These are phyloP conservation scores for Drosophila mercatorum DNA, from an alignment of 2,888 invertebrate genomes.

Conservation along the genomic window DNA sequence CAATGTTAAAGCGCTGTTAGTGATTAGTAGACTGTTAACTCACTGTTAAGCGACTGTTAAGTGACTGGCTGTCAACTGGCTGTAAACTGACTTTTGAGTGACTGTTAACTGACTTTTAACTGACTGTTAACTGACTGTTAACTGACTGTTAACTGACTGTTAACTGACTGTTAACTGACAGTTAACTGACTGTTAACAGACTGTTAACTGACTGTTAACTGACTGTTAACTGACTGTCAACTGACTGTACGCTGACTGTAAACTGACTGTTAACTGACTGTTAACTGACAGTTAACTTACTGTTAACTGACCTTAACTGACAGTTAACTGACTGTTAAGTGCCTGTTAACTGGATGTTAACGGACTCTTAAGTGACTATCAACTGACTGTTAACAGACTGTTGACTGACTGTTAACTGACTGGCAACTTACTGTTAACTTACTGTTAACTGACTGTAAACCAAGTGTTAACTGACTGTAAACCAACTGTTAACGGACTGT, in stretches of 20 bases:
- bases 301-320: too few relatives aligned
- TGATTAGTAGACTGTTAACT: not conserved
- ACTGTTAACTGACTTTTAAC: too few relatives aligned
- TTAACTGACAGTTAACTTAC: too few relatives aligned
- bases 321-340: not conserved
- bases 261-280: not conserved
- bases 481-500: not conserved
- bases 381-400: not conserved
- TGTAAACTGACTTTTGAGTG: too few relatives aligned
- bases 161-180: not conserved
- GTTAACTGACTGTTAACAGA: too few relatives aligned
- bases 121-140: too few relatives aligned
- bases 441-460: not conserved
- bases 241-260: not conserved
- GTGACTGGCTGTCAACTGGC: too few relatives aligned
- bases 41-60: not conserved
- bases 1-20: not conserved
- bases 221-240: not conserved
- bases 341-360: too few relatives aligned
- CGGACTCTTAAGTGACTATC: not conserved
- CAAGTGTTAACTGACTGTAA: not conserved
- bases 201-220: too few relatives aligned
- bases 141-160: not conserved
- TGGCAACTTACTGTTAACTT: rapidly evolving
- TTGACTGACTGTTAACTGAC: too few relatives aligned